Percentiles rank a stretch among this genome's conserved stretches.
Conservation (phyloP, 2,113 vertebrate genomes). For the Melanocharis versteri region DNA sequence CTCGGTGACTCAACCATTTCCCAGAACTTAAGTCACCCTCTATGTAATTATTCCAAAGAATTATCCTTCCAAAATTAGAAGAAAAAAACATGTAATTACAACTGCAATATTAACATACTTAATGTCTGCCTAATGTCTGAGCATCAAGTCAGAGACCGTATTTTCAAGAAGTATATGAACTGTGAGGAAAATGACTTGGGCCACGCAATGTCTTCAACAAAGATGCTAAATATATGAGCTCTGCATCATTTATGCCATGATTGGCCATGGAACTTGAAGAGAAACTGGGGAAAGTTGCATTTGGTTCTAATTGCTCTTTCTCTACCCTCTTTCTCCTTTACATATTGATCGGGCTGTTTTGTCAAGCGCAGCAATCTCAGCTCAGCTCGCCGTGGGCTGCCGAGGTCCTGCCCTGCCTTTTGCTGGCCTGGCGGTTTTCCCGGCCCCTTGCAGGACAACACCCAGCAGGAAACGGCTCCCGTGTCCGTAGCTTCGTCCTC, state of each 20-base stretch:
- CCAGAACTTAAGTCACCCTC: constrained; percentile 43
- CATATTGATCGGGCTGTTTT: neutral
- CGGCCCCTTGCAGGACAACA: neutral
- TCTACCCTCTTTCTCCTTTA: constrained; percentile 18
- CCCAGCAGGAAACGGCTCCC: neutral
- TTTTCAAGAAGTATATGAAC: neutral
- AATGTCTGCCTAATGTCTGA: constrained; percentile 54
- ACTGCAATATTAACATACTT: constrained; percentile 51
- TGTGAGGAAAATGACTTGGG: neutral
- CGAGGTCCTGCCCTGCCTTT: constrained; percentile 9
- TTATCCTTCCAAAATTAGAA: constrained; percentile 56
- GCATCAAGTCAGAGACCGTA: constrained; percentile 11
- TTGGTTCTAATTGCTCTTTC: neutral
- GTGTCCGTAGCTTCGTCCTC: neutral
- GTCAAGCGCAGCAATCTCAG: neutral
- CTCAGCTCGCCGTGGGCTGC: neutral
- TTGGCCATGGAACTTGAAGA: neutral
- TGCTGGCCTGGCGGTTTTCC: constrained; percentile 26
- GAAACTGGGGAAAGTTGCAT: neutral
- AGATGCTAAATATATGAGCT: neutral
- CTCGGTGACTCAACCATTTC: constrained; percentile 43
- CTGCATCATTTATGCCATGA: neutral
- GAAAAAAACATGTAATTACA: constrained; percentile 51
- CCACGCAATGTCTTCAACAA: neutral
- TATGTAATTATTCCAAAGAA: constrained; percentile 34